Base-by-base conservation (phyloP, 1,140 invertebrate species). In the Diprion similis region DNA sequence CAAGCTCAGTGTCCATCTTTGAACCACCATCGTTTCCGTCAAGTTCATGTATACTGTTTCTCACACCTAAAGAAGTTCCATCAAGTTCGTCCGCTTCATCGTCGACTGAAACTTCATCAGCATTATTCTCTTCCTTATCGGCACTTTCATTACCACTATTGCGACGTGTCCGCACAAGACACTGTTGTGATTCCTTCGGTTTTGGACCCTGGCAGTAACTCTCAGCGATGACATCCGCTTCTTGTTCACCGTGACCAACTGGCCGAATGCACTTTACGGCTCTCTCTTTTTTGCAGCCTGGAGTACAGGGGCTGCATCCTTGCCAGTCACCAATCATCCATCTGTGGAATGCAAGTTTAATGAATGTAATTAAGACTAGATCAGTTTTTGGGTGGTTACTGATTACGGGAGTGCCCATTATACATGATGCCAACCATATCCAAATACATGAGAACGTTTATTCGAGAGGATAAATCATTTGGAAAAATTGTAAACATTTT, bases 241-340 rank as follows among this genome's bases (percentile, higher is more conserved):
- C 83, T 68, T 82, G 82, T 77, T 84, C 81, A n/a, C 81, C 82
- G 73, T 79, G 77, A 68, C 84, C 83, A 64, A 82, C 78, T n/a
- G 83, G 83, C 70, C 80, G 76, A 67, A 81, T 74, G 69, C 83
- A 85, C 74, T 83, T 85, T 46, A 84, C 82, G n/a, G 79, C 69
- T 18, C 83, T 73, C n/a, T 48, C 70, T 15, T 78, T 77, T 70
- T 78, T 72, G 70, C 78, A 78, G 19, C 71, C 75, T 8, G 68
- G 71, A 11, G 72, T 77, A 69, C 82, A 80, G 9, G 69, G 74
- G 15, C 66, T 65, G 68, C 84, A 83, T 11, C 79, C 78, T 73
- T 82, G 79, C 84, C 85, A 86, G 24, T 86, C 83, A 71, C 84
- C 83, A 18, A 86, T 78, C 74, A 85, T 80, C 85, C 85, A 85